Percentiles rank a stretch among this genome's conserved stretches.
Conservation (phyloP, 2,888 invertebrate species). For the Pollenia labialis region DNA sequence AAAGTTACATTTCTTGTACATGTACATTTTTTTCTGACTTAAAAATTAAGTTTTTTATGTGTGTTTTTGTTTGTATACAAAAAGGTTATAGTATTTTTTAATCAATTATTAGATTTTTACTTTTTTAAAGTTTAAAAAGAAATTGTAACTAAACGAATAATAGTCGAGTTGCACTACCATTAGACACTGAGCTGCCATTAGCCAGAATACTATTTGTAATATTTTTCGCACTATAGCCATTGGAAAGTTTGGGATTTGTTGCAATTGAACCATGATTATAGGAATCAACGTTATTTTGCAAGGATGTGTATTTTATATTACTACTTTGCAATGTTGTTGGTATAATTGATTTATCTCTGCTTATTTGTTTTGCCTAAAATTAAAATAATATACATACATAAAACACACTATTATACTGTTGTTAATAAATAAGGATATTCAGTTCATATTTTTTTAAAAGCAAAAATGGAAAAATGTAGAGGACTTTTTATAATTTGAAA, state of each 20-base stretch:
- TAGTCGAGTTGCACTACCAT: conserved; percentile 80
- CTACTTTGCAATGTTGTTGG: conserved; percentile 85
- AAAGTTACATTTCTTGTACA: not conserved
- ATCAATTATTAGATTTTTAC: conserved; percentile 15
- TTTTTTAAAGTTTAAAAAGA: conserved; percentile 34
- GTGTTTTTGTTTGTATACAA: conserved; percentile 28
- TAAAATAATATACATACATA: conserved; percentile 31
- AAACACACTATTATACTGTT: no score
- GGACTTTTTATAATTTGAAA: no score
- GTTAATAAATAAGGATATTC: no score
- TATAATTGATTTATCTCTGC: conserved; percentile 86
- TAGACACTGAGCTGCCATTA: conserved; percentile 80
- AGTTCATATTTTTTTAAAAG: no score
- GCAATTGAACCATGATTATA: conserved; percentile 78
- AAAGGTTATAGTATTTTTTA: conserved; percentile 11
- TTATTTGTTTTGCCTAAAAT: conserved; percentile 89
- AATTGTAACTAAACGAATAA: conserved; percentile 81
- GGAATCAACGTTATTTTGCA: conserved; percentile 78
- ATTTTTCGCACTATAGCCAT: conserved; percentile 74
- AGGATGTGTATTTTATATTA: conserved; percentile 83
- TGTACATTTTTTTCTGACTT: conserved; percentile 23
- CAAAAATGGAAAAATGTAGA: no score
- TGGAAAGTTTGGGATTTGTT: conserved; percentile 75
- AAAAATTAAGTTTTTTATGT: conserved; percentile 45
- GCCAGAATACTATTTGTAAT: conserved; percentile 79